Evolutionary conservation across 1,140 invertebrate species (phyloP), one percentile per base, ranked within the genome.

Genomic region (Contarinia nasturtii): DNA sequence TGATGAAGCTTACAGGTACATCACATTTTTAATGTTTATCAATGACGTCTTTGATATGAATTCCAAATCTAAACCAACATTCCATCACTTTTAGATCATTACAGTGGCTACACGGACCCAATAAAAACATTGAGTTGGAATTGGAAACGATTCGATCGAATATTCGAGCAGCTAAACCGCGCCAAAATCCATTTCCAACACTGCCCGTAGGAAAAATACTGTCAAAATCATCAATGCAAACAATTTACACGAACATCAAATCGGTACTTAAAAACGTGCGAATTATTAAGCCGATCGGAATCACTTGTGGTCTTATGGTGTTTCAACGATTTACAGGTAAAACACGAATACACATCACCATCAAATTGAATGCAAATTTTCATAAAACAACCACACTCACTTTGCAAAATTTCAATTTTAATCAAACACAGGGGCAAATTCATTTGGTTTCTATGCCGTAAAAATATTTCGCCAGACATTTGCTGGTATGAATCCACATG

Each of bases 381-480:
- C n/a, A n/a, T n/a, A n/a, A n/a, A n/a, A n/a, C n/a, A n/a, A n/a
- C n/a, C n/a, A n/a, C n/a, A n/a, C 15, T 21, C 8, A 38, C 11
- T 37, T 47, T 15, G n/a, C n/a, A n/a, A n/a, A n/a, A n/a, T n/a
- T n/a, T n/a, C n/a, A n/a, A n/a, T 38, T 37, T 14, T 38, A 10
- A n/a, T 37, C 33, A 15, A 4, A 33, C 44, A 85, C 80, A 33
- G 85, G 85, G 10, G 83, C 82, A 7, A 83, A 85, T 52, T 80
- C 84, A 12, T 88, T 88, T 64, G 82, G 78, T 57, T 86, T 85
- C 57, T 88, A 88, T 61, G 82, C 84, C 19, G 85, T 87, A 1
- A 76, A 78, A 27, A 85, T 86, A 54, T 85, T 88, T 57, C 72
- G 78, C 44, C 76, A 86, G 61, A 84, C 81, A 12, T 79, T 86